phyloP scores from a whole-genome alignment of 2,113 vertebrate species.

The Podiceps cristatus region DNA sequence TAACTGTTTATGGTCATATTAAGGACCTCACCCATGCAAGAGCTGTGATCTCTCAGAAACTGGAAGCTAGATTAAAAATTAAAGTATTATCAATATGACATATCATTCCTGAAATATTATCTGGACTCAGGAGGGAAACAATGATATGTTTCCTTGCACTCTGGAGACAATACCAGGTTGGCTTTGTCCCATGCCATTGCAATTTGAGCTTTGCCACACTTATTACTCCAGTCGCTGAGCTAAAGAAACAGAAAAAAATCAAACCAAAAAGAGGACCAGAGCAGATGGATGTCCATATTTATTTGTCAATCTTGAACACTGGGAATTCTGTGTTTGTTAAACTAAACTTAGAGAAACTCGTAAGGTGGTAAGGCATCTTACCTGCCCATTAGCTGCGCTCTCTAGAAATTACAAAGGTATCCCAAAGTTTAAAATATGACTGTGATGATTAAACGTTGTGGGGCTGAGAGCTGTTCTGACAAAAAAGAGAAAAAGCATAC shows the following conservation, averaged over 20 bases:
- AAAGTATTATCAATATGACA: not conserved
- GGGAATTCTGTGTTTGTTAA: not conserved
- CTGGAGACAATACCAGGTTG: not conserved
- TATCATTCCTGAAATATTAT: not conserved
- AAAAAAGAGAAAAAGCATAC: not conserved
- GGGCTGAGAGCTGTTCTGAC: not conserved
- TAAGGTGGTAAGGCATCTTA: not conserved
- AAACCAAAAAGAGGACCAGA: not conserved
- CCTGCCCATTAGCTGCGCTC: not conserved
- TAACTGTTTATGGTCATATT: not conserved
- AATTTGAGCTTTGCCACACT: not conserved
- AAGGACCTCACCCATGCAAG: not conserved
- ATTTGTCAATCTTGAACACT: not conserved
- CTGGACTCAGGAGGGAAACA: not conserved
- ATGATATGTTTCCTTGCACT: not conserved
- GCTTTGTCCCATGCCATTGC: not conserved
- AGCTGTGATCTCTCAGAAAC: not conserved
- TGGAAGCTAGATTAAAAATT: not conserved
- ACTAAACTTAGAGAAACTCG: not conserved
- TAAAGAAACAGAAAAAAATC: not conserved
- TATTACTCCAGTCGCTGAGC: not conserved
- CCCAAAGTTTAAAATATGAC: not conserved
- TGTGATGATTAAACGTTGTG: accelerated
- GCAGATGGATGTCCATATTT: not conserved
- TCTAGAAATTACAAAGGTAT: not conserved